phyloP scores from a whole-genome alignment of 2,797 vertebrate species.

The Mus minutoides region DNA sequence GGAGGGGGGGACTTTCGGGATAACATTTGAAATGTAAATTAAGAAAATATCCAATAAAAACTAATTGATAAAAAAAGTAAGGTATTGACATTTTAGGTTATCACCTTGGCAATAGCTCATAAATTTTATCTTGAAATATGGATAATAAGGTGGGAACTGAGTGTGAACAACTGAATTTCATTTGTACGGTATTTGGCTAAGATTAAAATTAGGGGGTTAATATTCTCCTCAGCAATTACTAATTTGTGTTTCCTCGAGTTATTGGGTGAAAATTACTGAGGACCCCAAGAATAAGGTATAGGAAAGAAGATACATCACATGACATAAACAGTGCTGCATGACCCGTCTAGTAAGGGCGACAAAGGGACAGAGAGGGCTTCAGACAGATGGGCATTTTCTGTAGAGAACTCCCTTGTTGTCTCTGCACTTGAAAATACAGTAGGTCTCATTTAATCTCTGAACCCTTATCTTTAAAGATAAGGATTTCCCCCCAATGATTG shows the following conservation, averaged over 20 bases:
- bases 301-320: conserved; percentile 17
- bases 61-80: neutral
- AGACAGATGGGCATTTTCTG: conserved; percentile 70
- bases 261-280: neutral
- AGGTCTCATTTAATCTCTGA: conserved; percentile 61
- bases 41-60: too few species aligned
- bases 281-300: neutral
- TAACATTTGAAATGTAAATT: too few species aligned
- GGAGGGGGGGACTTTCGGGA: too few species aligned
- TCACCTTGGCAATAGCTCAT: conserved; percentile 6
- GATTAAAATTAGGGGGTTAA: conserved; percentile 53
- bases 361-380: conserved; percentile 68
- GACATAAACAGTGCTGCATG: neutral
- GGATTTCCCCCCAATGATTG: conserved; percentile 57
- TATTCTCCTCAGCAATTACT: neutral
- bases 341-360: neutral
- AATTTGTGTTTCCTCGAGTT: neutral
- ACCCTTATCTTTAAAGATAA: conserved; percentile 80
- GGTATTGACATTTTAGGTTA: conserved; percentile 10
- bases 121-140: conserved; percentile 57
- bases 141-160: conserved; percentile 54
- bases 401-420: conserved; percentile 74
- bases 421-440: conserved; percentile 75
- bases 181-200: conserved; percentile 10
- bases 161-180: neutral